Evolutionary conservation across 2,888 invertebrate species (phyloP).

Genomic region (Pocota personata): DNA sequence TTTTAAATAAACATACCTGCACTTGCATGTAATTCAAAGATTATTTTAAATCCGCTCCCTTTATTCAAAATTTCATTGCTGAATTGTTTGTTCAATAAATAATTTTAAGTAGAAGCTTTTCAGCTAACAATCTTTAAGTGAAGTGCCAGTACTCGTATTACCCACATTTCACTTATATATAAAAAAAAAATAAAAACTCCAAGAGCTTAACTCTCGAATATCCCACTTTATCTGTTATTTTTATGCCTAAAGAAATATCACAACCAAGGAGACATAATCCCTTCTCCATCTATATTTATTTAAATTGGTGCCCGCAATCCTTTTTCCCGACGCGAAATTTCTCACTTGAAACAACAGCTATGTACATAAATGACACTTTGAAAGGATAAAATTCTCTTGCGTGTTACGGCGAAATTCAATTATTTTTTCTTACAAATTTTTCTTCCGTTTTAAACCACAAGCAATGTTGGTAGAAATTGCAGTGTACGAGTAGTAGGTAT

Average conservation of each 20-base stretch:
- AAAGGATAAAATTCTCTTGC: neutral
- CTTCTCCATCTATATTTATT: slow-evolving; percentile 32
- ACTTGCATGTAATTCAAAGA: neutral
- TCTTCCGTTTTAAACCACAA: neutral
- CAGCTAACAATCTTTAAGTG: neutral
- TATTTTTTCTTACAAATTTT: neutral
- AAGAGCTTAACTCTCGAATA: neutral
- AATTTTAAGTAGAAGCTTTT: neutral
- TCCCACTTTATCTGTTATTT: neutral
- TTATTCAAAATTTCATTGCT: neutral
- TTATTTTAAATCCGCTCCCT: neutral
- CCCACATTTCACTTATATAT: neutral
- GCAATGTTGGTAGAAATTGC: neutral
- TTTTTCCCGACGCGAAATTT: slow-evolving; percentile 15
- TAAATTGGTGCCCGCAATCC: slow-evolving; percentile 40
- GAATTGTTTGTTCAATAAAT: neutral
- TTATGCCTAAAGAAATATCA: neutral
- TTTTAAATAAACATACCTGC: neutral
- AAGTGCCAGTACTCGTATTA: neutral
- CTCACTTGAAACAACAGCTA: neutral
- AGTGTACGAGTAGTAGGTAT: neutral
- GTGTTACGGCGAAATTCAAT: neutral
- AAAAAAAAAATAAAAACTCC: neutral
- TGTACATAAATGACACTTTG: neutral
- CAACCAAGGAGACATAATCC: slow-evolving; percentile 29